These are phyloP conservation scores for Periophthalmodon schlosseri DNA, from an alignment of 2,113 vertebrate species.

Conservation along the genomic window DNA sequence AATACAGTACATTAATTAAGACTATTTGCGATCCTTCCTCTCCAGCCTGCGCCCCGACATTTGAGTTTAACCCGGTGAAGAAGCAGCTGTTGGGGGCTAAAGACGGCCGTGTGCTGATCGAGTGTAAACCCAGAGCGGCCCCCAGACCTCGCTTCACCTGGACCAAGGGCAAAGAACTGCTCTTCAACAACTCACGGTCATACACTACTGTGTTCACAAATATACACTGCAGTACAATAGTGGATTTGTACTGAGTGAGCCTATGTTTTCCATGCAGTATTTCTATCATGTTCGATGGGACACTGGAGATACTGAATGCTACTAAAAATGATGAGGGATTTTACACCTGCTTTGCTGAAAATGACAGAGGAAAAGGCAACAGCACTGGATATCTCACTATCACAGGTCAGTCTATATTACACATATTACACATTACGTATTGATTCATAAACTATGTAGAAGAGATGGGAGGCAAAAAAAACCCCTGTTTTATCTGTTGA, in stretches of 20 bases:
- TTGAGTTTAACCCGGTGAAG: slow-evolving; percentile 93
- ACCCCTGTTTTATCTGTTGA: too few species aligned
- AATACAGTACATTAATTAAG: neutral
- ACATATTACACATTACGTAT: neutral
- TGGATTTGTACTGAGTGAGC: neutral
- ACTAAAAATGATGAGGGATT: slow-evolving; percentile 86
- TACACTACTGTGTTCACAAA: neutral
- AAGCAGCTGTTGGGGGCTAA: slow-evolving; percentile 89
- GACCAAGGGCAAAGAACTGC: slow-evolving; percentile 91
- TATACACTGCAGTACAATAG: neutral
- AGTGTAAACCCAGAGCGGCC: slow-evolving; percentile 94
- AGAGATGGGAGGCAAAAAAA: too few species aligned
- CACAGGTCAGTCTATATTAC: slow-evolving; percentile 77
- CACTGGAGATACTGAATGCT: slow-evolving; percentile 91
- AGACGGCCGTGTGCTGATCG: slow-evolving; percentile 89
- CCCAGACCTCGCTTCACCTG: slow-evolving; percentile 91
- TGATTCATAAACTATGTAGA: neutral
- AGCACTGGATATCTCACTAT: slow-evolving; percentile 90
- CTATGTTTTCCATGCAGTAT: slow-evolving; percentile 72
- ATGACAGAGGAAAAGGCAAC: slow-evolving; percentile 91
- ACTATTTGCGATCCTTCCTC: neutral
- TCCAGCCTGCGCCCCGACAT: slow-evolving; percentile 89
- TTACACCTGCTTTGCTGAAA: slow-evolving; percentile 94
- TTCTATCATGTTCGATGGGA: slow-evolving; percentile 90
- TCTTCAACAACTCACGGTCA: slow-evolving; percentile 89